Base-by-base conservation (phyloP, 2,888 invertebrate species). In the Aelia acuminata region DNA sequence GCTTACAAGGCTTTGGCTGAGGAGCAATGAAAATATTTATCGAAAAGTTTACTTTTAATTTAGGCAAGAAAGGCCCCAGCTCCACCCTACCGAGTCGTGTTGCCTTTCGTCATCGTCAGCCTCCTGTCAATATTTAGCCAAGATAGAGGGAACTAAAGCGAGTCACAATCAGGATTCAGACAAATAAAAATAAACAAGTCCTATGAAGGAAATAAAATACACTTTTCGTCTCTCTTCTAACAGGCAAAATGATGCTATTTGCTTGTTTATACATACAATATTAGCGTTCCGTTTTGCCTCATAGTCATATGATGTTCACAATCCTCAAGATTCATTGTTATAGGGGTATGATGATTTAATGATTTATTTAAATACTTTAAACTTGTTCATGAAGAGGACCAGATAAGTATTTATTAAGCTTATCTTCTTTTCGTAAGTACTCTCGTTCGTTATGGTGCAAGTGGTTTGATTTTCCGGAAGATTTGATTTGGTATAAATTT, bases 11-110 rank as follows among this genome's bases (percentile, higher is more conserved):
- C 31, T 50, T 50, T 85, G 35, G 49, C 39, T 35, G 85, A 75
- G 75, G 75, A 22, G 75, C 35, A 75, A 75, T 39, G 75, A 11
- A 75, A 85, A 85, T 85, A 85, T 85, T 85, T 85, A 50, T 35
- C 35, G 85, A 50, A 85, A 50, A 49, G 85, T 85, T 85, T 85
- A 85, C 85, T 85, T 85, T 85, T 85, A 85, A 85, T 85, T 85
- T 85, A 85, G 85, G 39, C 85, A 50, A 48, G 84, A 84, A 47
- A 48, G 15, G 48, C 3, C 57, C 26, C 26, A 15, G 1, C 53
- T 11, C 8, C 53, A 22, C 49, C 20, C 49, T 20, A 18, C 7
- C 20, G 4, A 10, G 3, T 11, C 39, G 39, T 84, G 84, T 84
- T 39, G n/a, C 84, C 84, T 84, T 84, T 84, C 84, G 47, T 49